These are phyloP conservation scores for Ispidina picta DNA, from an alignment of 2,797 vertebrate species.

Conservation along the genomic window DNA sequence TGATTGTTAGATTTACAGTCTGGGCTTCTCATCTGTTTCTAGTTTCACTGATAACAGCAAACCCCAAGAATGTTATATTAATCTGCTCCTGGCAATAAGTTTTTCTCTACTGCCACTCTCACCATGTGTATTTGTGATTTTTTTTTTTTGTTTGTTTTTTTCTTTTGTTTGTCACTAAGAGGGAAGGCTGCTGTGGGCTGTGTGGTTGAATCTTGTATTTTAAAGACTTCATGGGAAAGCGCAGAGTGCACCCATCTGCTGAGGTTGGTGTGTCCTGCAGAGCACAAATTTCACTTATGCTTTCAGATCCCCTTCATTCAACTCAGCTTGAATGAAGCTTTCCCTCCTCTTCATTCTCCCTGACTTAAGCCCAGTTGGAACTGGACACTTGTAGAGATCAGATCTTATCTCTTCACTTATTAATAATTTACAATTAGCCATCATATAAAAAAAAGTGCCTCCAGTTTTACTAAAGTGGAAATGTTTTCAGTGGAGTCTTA, in stretches of 20 bases:
- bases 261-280: not conserved
- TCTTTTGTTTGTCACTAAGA: not conserved
- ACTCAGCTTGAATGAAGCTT: not conserved
- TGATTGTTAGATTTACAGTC: not conserved
- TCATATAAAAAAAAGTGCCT: not conserved
- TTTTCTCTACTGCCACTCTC: not conserved
- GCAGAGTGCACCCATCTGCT: not conserved
- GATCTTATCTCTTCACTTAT: not conserved
- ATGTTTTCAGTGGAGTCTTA: not conserved
- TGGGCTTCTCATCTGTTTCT: slow-evolving; percentile 25
- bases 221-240: not conserved
- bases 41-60: not conserved
- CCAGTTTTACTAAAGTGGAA: not conserved
- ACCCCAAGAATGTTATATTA: not conserved
- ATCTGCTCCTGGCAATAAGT: not conserved
- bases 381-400: not conserved
- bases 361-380: not conserved
- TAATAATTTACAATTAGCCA: not conserved
- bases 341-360: not conserved
- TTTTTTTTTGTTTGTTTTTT: too few species aligned
- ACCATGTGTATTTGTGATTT: not conserved
- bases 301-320: not conserved
- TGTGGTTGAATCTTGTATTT: slow-evolving; percentile 9
- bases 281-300: not conserved
- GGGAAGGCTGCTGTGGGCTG: not conserved